Evolutionary conservation across 2,888 invertebrate genomes (phyloP).

Genomic region (Parnassius apollo): DNA sequence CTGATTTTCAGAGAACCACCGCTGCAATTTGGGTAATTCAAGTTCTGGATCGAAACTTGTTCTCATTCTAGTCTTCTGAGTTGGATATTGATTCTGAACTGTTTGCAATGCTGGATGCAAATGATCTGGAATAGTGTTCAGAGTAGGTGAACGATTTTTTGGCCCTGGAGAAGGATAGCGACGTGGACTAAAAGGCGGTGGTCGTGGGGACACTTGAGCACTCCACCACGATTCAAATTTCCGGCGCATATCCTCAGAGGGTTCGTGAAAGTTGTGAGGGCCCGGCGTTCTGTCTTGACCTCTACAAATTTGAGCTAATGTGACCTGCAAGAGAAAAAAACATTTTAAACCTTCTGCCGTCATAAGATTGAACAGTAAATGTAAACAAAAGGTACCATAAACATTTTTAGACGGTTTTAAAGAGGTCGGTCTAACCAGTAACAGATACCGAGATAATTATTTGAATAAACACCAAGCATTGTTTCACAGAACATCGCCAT

Average conservation of each 20-base stretch:
- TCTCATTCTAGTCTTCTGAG: slow-evolving; percentile 95
- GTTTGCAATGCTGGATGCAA: slow-evolving; percentile 89
- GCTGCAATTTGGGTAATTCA: slow-evolving; percentile 96
- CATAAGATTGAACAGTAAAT: slow-evolving; percentile 39
- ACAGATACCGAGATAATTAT: slow-evolving; percentile 75
- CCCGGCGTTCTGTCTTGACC: slow-evolving; percentile 85
- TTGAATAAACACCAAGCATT: slow-evolving; percentile 72
- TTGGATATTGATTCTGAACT: slow-evolving; percentile 88
- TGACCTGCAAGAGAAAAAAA: slow-evolving; percentile 82
- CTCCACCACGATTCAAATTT: slow-evolving; percentile 97
- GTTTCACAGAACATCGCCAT: slow-evolving; percentile 81
- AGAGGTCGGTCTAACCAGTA: slow-evolving; percentile 77
- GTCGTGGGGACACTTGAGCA: slow-evolving; percentile 85
- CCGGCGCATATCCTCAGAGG: slow-evolving; percentile 90
- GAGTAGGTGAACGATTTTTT: slow-evolving; percentile 75
- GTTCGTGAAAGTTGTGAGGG: slow-evolving; percentile 84
- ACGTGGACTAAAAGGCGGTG: slow-evolving; percentile 73
- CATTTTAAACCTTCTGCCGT: slow-evolving; percentile 43
- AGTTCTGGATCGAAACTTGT: slow-evolving; percentile 98
- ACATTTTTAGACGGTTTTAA: slow-evolving; percentile 77
- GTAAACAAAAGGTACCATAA: slow-evolving; percentile 59
- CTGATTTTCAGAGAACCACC: slow-evolving; percentile 98
- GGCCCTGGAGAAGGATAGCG: slow-evolving; percentile 75
- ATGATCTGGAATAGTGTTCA: slow-evolving; percentile 74
- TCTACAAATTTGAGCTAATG: slow-evolving; percentile 91